A percentile compares a stretch with the other conserved stretches of the same genome.
These are phyloP conservation scores for Arrhopalites spinosus DNA, from an alignment of 2,888 invertebrate genomes.

Conservation along the genomic window DNA sequence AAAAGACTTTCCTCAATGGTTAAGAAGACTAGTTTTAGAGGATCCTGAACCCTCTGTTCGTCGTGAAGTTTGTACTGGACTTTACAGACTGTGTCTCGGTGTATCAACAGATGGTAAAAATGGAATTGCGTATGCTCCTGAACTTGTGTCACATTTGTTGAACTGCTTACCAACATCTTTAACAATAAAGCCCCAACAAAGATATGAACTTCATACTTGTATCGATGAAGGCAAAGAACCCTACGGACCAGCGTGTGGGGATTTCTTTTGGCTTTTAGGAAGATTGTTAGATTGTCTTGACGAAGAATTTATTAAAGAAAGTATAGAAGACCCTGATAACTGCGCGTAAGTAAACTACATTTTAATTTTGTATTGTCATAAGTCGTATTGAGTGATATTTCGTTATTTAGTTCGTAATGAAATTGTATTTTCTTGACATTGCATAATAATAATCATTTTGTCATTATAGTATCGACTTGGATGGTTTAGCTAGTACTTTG, in stretches of 20 bases:
- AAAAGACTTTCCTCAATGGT: constrained; percentile 72
- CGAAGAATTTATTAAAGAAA: constrained; percentile 75
- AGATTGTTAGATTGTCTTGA: constrained; percentile 84
- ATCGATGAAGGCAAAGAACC: constrained; percentile 90
- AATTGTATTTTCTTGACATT: too few relatives aligned
- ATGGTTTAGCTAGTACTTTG: constrained; percentile 70
- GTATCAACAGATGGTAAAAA: constrained; percentile 61
- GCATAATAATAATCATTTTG: too few relatives aligned
- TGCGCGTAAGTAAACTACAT: too few relatives aligned
- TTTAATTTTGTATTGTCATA: too few relatives aligned
- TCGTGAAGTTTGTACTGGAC: constrained; percentile 87
- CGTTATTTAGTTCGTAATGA: too few relatives aligned
- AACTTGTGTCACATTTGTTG: constrained; percentile 79
- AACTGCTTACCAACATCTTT: constrained; percentile 83
- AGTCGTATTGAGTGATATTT: too few relatives aligned
- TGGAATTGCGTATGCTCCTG: constrained; percentile 58
- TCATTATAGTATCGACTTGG: constrained; percentile 76
- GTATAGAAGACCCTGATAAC: constrained; percentile 65
- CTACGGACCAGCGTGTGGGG: constrained; percentile 90
- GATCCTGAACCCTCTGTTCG: constrained; percentile 91
- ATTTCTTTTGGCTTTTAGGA: constrained; percentile 92
- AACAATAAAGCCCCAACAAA: constrained; percentile 73
- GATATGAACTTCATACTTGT: constrained; percentile 59
- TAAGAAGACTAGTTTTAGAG: constrained; percentile 82
- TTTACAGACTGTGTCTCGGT: constrained; percentile 85